Conservation (phyloP, 1,140 invertebrate species). For the Sitobion miscanthi region DNA sequence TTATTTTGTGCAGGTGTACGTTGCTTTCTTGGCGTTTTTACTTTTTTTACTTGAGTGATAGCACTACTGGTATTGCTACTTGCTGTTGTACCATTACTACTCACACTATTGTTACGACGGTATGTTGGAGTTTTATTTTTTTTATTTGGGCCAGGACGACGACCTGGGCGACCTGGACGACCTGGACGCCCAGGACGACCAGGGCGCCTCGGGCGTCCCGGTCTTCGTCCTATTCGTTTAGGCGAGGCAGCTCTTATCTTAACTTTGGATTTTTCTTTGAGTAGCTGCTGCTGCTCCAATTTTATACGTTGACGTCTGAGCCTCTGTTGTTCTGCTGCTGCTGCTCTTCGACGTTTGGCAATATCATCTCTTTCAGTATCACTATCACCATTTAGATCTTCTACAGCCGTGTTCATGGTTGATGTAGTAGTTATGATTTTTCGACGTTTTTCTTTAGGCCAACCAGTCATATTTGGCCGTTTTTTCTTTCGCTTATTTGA, state of each 20-base stretch:
- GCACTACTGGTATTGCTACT: background rate
- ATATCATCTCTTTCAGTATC: background rate
- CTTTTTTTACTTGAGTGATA: background rate
- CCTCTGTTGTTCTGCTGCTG: slow-evolving; percentile 4
- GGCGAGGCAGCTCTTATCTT: background rate
- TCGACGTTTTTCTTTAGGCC: slow-evolving; percentile 54
- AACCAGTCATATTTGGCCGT: slow-evolving; percentile 58
- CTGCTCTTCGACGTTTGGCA: background rate
- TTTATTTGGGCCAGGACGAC: background rate
- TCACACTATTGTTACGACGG: background rate
- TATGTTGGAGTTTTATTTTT: background rate
- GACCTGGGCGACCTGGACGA: too few species aligned
- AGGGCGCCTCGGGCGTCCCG: too few species aligned
- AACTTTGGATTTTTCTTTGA: background rate
- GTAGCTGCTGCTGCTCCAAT: background rate
- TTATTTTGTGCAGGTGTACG: background rate
- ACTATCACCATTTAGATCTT: background rate
- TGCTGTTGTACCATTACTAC: slow-evolving; percentile 17
- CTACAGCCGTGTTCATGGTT: background rate
- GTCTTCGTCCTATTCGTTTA: background rate
- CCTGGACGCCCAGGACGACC: too few species aligned
- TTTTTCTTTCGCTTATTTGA: slow-evolving; percentile 55
- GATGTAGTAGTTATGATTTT: background rate
- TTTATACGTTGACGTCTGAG: slow-evolving; percentile 12
- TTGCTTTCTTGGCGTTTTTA: background rate